Evolutionary conservation across 2,888 invertebrate genomes (phyloP).

Genomic region (Drosophila rellima): DNA sequence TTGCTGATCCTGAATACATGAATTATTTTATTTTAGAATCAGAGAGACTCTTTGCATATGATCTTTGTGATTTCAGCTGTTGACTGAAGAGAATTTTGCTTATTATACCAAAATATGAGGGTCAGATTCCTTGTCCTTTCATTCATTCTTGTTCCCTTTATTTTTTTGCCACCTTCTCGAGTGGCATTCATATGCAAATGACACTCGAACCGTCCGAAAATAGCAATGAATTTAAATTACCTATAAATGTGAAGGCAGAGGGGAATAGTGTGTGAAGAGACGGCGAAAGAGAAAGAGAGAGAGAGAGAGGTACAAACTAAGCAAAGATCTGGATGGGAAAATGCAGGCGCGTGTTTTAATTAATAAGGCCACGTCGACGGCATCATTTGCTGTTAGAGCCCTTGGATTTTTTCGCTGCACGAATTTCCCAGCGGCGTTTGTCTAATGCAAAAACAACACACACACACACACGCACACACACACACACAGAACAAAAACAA

Average conservation of each 20-base stretch:
- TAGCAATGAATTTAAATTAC: conserved; percentile 72
- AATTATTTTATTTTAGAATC: background rate
- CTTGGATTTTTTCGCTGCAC: conserved; percentile 57
- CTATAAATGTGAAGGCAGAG: conserved; percentile 32
- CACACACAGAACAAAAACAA: conserved; percentile 44
- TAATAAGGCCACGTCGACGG: conserved; percentile 69
- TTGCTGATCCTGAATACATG: no score
- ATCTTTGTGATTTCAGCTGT: background rate
- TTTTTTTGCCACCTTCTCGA: background rate
- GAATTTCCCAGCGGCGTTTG: conserved; percentile 77
- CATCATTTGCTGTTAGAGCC: conserved; percentile 72
- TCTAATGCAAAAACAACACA: conserved; percentile 74
- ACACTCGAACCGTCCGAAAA: conserved; percentile 53
- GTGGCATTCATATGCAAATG: conserved; percentile 70
- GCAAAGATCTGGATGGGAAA: conserved; percentile 13
- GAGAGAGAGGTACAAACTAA: background rate
- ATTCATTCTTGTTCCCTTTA: conserved; percentile 12
- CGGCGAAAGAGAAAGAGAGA: background rate
- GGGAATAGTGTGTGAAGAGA: background rate
- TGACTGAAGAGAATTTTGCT: background rate
- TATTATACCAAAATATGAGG: conserved; percentile 36
- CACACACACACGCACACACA: conserved; percentile 37
- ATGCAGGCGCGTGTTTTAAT: conserved; percentile 70
- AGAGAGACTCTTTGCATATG: conserved; percentile 1
- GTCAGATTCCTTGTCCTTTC: conserved; percentile 12